Conservation (phyloP, 2,797 vertebrate genomes). For the Dromococcyx pavoninus region DNA sequence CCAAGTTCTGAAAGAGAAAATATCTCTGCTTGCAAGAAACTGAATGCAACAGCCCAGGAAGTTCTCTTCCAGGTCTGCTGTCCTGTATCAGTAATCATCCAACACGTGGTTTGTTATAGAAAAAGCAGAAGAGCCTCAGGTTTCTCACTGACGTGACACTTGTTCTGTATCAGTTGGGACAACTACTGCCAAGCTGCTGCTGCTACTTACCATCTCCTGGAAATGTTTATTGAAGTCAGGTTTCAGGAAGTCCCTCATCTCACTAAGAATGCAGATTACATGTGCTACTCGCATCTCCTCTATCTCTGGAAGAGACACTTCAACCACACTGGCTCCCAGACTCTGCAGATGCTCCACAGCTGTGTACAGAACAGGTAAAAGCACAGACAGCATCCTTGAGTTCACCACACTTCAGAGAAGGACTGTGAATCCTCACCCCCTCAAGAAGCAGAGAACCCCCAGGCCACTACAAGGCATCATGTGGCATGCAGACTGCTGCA, state of each 20-base stretch:
- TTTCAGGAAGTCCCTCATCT: conserved; percentile 70
- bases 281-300: conserved; percentile 58
- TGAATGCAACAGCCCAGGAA: not conserved
- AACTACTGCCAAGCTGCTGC: not conserved
- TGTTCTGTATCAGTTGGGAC: not conserved
- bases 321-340: conserved; percentile 59
- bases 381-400: not conserved
- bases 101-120: not conserved
- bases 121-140: not conserved
- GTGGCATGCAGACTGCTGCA: not conserved
- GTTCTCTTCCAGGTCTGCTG: not conserved
- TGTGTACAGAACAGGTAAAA: not conserved
- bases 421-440: not conserved
- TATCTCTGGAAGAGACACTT: conserved; percentile 65
- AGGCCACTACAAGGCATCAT: fast-evolving
- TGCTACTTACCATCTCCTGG: conserved; percentile 62
- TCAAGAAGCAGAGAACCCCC: not conserved
- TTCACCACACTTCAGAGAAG: not conserved
- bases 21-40: not conserved
- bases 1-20: conserved; percentile 68
- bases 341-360: conserved; percentile 53
- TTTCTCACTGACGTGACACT: not conserved
- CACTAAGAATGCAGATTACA: conserved; percentile 61
- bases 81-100: not conserved
- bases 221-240: conserved; percentile 68